Base-by-base conservation (phyloP, 2,113 vertebrate genomes). In the Oophaga pumilio region DNA sequence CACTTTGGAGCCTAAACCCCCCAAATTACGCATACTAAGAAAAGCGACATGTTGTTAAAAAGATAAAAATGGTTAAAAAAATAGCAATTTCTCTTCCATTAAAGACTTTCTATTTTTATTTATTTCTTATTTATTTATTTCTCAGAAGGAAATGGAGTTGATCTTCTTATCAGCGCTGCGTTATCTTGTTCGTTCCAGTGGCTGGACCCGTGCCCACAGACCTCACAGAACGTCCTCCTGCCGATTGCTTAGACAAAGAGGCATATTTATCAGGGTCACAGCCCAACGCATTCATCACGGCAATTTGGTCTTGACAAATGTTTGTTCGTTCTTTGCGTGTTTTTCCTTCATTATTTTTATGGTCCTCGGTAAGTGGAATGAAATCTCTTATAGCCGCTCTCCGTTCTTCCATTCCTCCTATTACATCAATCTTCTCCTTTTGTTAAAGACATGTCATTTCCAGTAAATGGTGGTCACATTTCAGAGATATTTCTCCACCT, bases 261-360 rank as follows among this genome's bases (percentile, higher is more conserved):
- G 53, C 80, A 6, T 64, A 14, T 64, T 82, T 82, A 82, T 82
- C 60, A 66, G 57, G 57, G 79, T 82, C 79, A 18, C n/a, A 62
- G 28, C 28, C 79, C 79, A 13, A 26, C 59, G 12, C 57, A 82
- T 64, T 82, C 57, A 62, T 62, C 56, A 81, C 10, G 18, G 79
- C 79, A 64, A 82, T 82, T 82, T 82, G 59, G 59, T 64, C 59
- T 64, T 64, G 33, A 66, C 79, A 82, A 82, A 82, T 64, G 59
- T 82, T 82, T 82, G 60, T 64, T 82, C 64, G 2, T 66, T 64
- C 60, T 14, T 43, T 22, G 20, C 4, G 60, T 60, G 60, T 64
- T 64, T 50, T 68, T 0, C 80, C 52, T 82, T 12, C 62, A 2
- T 33, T 43, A 43, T 82, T 9, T 82, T 64, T 11, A n/a, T n/a